A percentile compares a stretch with the other conserved stretches of the same genome.
Conservation (phyloP, 2,113 vertebrate species). For the Diphyllodes magnificus region DNA sequence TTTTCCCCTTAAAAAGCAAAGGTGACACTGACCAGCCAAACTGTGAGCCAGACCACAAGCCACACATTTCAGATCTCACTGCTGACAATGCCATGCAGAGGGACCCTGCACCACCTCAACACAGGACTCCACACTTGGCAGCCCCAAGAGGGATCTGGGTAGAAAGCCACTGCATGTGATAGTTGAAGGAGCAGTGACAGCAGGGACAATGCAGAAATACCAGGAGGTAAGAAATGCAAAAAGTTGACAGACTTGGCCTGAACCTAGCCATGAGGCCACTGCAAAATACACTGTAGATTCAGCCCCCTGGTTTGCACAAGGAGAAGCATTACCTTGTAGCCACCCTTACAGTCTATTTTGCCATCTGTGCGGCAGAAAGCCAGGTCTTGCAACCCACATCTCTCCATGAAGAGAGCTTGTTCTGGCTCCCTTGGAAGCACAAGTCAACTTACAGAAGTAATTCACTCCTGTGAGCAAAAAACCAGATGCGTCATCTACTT, state of each 20-base stretch:
- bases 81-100: not conserved
- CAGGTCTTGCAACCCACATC: not conserved
- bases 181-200: not conserved
- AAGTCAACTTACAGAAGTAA: not conserved
- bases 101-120: not conserved
- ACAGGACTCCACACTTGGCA: accelerated
- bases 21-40: not conserved
- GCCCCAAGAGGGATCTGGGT: not conserved
- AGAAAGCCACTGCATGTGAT: not conserved
- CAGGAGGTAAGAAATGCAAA: not conserved
- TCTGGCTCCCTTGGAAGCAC: not conserved
- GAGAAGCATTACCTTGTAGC: not conserved
- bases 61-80: not conserved
- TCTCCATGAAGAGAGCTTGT: not conserved
- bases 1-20: not conserved
- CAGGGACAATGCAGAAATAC: not conserved
- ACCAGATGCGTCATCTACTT: not conserved
- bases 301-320: not conserved
- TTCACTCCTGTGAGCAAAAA: not conserved
- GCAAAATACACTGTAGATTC: not conserved
- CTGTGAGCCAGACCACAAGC: not conserved
- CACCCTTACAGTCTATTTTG: not conserved
- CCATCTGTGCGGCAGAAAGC: accelerated
- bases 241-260: not conserved
- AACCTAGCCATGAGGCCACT: not conserved